Evolutionary conservation across 2,888 invertebrate species (phyloP).

Genomic region (Oscheius sp.): DNA sequence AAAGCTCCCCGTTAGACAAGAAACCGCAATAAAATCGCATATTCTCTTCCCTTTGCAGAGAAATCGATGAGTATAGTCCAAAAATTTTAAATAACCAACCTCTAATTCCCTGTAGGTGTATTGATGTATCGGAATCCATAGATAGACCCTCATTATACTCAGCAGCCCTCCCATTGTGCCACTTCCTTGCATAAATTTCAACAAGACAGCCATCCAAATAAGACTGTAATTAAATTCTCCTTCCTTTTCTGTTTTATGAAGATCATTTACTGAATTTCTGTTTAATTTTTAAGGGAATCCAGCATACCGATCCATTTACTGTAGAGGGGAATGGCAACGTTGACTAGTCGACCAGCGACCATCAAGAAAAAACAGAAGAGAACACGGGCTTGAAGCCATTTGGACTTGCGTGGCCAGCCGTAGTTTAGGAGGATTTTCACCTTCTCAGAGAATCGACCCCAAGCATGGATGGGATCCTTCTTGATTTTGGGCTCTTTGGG

Average conservation of each 20-base stretch:
- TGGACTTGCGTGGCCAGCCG: conserved; percentile 87
- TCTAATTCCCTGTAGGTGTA: conserved; percentile 93
- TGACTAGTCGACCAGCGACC: conserved; percentile 85
- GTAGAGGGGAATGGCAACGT: conserved; percentile 91
- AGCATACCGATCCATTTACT: conserved; percentile 88
- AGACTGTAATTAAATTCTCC: conserved; percentile 86
- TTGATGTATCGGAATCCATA: conserved; percentile 94
- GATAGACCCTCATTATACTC: conserved; percentile 88
- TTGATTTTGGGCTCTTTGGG: background rate
- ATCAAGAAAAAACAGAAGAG: conserved; percentile 85
- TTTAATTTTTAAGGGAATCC: background rate
- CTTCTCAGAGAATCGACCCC: conserved; percentile 27
- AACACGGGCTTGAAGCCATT: conserved; percentile 84
- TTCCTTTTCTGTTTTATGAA: conserved; percentile 78
- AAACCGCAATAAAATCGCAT: no score
- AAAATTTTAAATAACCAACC: no score
- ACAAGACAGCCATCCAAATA: conserved; percentile 85
- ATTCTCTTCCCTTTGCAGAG: no score
- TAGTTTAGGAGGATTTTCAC: conserved; percentile 75
- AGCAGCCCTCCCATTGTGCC: conserved; percentile 83
- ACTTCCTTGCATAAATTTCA: conserved; percentile 95
- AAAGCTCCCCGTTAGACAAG: no score
- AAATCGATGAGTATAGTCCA: no score
- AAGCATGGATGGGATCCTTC: conserved; percentile 2
- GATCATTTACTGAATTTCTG: conserved; percentile 83